phyloP scores from a whole-genome alignment of 2,888 invertebrate genomes.

The Drepana falcataria region DNA sequence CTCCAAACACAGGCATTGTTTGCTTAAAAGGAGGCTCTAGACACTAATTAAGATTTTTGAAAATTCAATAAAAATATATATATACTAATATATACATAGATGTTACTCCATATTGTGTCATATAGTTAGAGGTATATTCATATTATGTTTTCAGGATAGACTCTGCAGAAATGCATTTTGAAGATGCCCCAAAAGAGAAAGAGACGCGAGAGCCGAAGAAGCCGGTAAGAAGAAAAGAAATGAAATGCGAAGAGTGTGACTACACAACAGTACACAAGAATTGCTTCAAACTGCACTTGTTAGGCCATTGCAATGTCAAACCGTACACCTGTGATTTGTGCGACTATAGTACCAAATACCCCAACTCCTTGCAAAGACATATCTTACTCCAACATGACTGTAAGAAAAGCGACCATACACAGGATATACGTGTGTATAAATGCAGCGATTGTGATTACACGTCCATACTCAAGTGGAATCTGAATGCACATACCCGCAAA shows the following conservation, averaged over 20 bases:
- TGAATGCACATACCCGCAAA: conserved; percentile 38
- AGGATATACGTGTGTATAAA: conserved; percentile 11
- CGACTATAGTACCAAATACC: conserved; percentile 44
- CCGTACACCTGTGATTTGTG: conserved; percentile 38
- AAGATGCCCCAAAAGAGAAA: conserved; percentile 2
- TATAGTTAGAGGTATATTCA: too few relatives aligned
- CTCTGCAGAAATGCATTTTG: too few relatives aligned
- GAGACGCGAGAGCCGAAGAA: not conserved
- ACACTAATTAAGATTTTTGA: too few relatives aligned
- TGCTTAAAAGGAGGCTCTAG: too few relatives aligned
- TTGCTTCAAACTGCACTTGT: conserved; percentile 37
- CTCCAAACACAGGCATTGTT: too few relatives aligned
- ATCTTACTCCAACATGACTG: conserved; percentile 34
- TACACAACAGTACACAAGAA: conserved; percentile 45
- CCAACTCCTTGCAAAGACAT: conserved; percentile 39
- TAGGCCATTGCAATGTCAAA: conserved; percentile 35
- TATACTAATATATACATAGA: not conserved
- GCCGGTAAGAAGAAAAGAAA: conserved; percentile 10
- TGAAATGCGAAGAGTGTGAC: conserved; percentile 39
- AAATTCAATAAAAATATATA: conserved; percentile 4
- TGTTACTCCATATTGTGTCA: too few relatives aligned
- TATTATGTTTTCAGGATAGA: too few relatives aligned
- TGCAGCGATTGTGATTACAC: conserved; percentile 33
- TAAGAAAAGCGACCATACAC: conserved; percentile 11
- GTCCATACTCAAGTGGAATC: conserved; percentile 26